Conservation (phyloP, 2,797 vertebrate genomes). For the Poeciliopsis paucimaculata region DNA sequence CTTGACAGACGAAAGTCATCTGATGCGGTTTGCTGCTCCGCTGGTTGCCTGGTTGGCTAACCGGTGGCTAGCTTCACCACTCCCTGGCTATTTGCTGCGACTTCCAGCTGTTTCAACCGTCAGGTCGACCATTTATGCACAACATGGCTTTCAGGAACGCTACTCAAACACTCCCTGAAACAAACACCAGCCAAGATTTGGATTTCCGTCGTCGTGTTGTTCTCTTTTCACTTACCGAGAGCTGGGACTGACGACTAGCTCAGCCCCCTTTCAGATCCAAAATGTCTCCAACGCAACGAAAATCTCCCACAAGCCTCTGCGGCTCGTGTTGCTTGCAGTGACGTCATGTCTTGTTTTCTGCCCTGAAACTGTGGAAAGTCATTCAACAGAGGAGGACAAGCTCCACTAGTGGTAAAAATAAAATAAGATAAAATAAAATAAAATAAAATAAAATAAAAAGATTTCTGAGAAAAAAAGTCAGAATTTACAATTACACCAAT, state of each 20-base stretch:
- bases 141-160: rapidly evolving
- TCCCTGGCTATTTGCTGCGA: constrained; percentile 49
- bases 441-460: no score
- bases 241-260: constrained; percentile 60
- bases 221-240: constrained; percentile 67
- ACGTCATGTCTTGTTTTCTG: constrained; percentile 72
- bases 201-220: neutral
- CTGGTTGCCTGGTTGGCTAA: constrained; percentile 51
- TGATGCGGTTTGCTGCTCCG: constrained; percentile 25
- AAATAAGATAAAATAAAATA: neutral
- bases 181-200: neutral
- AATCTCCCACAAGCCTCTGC: constrained; percentile 64
- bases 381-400: neutral
- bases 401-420: neutral
- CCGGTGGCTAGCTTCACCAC: constrained; percentile 70
- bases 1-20: neutral
- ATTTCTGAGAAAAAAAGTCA: neutral
- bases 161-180: rapidly evolving
- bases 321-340: constrained; percentile 33
- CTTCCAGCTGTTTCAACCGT: neutral
- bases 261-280: constrained; percentile 82
- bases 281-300: constrained; percentile 70
- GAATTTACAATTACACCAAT: neutral
- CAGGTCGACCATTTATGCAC: rapidly evolving
- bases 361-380: neutral